These are phyloP conservation scores for Pseudomyrmex gracilis DNA, from an alignment of 1,140 invertebrate genomes.

Conservation along the genomic window DNA sequence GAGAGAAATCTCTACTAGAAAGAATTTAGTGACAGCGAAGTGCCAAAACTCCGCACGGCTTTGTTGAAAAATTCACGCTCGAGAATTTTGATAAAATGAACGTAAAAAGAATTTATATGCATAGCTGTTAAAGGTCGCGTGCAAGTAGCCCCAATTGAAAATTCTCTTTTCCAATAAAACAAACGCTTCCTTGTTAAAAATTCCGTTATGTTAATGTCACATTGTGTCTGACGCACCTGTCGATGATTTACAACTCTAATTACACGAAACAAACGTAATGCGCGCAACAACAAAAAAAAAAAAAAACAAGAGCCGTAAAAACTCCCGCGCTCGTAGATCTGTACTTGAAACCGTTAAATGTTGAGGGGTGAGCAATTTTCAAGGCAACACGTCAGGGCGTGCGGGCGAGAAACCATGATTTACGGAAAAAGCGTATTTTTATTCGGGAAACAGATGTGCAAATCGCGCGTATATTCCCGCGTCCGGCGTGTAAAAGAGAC, in stretches of 20 bases:
- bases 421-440: constrained; percentile 52
- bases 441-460: constrained; percentile 43
- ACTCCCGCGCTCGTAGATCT: no score
- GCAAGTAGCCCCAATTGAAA: background rate
- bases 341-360: constrained; percentile 40
- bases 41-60: background rate
- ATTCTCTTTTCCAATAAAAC: background rate
- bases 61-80: background rate
- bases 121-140: background rate
- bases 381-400: constrained; percentile 22
- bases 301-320: background rate
- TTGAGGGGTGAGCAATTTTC: constrained; percentile 29
- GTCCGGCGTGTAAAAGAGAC: background rate
- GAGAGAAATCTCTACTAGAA: constrained; percentile 1
- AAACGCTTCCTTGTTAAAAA: background rate
- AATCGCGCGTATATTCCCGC: constrained; percentile 20
- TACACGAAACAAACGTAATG: background rate
- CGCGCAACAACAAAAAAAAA: background rate
- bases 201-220: no score
- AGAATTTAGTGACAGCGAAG: constrained; percentile 11
- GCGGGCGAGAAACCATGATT: constrained; percentile 48
- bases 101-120: background rate
- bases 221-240: background rate
- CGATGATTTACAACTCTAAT: constrained; percentile 32
- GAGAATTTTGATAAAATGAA: background rate